A percentile compares a stretch with the other conserved stretches of the same genome.
Conservation (phyloP, 2,888 invertebrate genomes). For the Ornithoptera alexandrae region DNA sequence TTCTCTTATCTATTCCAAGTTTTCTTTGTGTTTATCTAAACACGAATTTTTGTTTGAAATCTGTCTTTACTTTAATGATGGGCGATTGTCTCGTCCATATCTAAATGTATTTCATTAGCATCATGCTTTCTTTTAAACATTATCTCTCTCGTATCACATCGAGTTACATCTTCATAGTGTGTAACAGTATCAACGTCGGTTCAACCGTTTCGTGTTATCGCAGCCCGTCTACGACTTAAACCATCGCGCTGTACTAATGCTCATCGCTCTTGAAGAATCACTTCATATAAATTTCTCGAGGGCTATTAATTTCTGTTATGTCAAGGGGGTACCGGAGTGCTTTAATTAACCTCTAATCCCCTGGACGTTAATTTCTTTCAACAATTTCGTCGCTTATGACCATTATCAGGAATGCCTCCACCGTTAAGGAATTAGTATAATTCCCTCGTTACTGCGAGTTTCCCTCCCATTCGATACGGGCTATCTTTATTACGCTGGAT, state of each 20-base stretch:
- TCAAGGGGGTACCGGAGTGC: constrained; percentile 56
- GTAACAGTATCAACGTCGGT: not conserved
- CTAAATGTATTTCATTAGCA: too few relatives aligned
- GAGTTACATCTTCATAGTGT: constrained; percentile 19
- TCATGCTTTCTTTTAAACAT: too few relatives aligned
- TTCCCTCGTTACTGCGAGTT: constrained; percentile 28
- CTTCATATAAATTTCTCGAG: constrained; percentile 67
- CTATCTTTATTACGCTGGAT: constrained; percentile 22
- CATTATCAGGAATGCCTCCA: constrained; percentile 30
- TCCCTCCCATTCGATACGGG: constrained; percentile 11
- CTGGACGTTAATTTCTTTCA: constrained; percentile 35
- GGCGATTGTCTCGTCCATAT: too few relatives aligned
- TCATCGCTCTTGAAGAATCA: constrained; percentile 66
- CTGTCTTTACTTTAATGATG: too few relatives aligned
- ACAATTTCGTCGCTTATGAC: constrained; percentile 34
- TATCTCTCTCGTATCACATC: too few relatives aligned
- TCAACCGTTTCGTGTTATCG: constrained; percentile 19
- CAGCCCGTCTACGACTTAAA: constrained; percentile 31
- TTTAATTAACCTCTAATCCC: constrained; percentile 61
- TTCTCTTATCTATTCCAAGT: too few relatives aligned
- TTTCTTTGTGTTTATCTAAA: too few relatives aligned
- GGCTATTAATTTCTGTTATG: constrained; percentile 71
- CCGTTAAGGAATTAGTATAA: constrained; percentile 31
- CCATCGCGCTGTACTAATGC: constrained; percentile 47
- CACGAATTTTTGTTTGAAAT: too few relatives aligned